Conservation (phyloP, 2,888 invertebrate genomes). For the Nysson spinosus region DNA sequence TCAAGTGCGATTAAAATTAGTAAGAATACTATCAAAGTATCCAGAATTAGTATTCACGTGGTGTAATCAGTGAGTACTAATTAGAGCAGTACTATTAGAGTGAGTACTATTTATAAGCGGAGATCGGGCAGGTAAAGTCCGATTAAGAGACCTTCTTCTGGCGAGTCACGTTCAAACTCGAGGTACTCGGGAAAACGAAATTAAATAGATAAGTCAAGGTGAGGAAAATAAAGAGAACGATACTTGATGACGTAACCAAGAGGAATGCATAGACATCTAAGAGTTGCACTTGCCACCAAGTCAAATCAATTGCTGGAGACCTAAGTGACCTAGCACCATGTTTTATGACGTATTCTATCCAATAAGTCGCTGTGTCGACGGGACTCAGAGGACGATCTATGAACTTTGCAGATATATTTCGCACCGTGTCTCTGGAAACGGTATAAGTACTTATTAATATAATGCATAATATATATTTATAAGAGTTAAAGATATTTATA, state of each 20-base stretch:
- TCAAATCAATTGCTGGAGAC: conserved; percentile 64
- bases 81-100: no score
- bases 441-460: background rate
- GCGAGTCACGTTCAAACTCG: background rate
- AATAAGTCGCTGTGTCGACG: conserved; percentile 65
- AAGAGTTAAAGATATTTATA: no score
- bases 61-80: no score
- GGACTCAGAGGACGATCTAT: conserved; percentile 65
- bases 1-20: no score
- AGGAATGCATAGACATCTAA: conserved; percentile 61
- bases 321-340: conserved; percentile 62
- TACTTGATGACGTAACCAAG: background rate
- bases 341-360: conserved; percentile 68
- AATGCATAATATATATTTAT: no score
- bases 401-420: conserved; percentile 59
- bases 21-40: no score
- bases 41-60: no score
- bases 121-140: background rate
- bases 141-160: conserved; percentile 17
- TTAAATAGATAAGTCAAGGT: conserved; percentile 12
- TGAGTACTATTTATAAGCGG: background rate
- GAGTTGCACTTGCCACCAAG: conserved; percentile 69
- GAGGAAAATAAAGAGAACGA: background rate
- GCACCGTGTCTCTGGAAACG: conserved; percentile 42
- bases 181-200: background rate